phyloP scores from a whole-genome alignment of 2,113 vertebrate genomes.

The Hippocampus zosterae region DNA sequence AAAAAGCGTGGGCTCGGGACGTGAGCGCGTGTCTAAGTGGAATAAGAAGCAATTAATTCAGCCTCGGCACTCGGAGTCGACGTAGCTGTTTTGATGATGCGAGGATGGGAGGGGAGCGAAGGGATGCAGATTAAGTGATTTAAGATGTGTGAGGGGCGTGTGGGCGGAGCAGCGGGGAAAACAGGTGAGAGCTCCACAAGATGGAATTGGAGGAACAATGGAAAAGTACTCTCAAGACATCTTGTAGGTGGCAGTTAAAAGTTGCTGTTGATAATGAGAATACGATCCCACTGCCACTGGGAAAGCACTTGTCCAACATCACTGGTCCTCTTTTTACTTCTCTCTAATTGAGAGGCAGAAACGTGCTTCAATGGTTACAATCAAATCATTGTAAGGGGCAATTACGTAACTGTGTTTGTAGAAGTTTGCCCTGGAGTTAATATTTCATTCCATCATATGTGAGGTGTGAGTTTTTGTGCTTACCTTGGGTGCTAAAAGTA shows the following conservation, averaged over 20 bases:
- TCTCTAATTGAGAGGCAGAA: background rate
- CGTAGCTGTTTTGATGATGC: constrained; percentile 54
- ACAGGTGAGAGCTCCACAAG: constrained; percentile 23
- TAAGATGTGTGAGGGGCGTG: constrained; percentile 29
- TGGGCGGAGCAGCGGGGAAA: constrained; percentile 16
- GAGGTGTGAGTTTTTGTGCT: no score
- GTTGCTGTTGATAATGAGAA: constrained; percentile 44
- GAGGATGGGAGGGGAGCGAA: constrained; percentile 42
- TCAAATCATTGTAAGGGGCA: no score
- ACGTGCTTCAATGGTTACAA: no score
- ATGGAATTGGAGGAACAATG: constrained; percentile 2
- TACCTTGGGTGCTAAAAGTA: no score
- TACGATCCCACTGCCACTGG: constrained; percentile 45
- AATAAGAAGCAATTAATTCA: constrained; percentile 61
- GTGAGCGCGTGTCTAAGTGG: constrained; percentile 56
- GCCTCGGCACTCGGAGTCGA: constrained; percentile 38
- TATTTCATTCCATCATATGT: no score
- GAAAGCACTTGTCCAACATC: constrained; percentile 59
- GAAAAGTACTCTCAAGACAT: constrained; percentile 6
- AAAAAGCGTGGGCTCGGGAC: constrained; percentile 25
- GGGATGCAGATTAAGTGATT: constrained; percentile 33
- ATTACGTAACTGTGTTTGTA: no score
- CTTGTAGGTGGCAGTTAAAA: constrained; percentile 24
- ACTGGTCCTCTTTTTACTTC: constrained; percentile 16
- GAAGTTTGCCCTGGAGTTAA: no score